These are phyloP conservation scores for Nysson spinosus DNA, from an alignment of 2,888 invertebrate genomes.

Conservation along the genomic window DNA sequence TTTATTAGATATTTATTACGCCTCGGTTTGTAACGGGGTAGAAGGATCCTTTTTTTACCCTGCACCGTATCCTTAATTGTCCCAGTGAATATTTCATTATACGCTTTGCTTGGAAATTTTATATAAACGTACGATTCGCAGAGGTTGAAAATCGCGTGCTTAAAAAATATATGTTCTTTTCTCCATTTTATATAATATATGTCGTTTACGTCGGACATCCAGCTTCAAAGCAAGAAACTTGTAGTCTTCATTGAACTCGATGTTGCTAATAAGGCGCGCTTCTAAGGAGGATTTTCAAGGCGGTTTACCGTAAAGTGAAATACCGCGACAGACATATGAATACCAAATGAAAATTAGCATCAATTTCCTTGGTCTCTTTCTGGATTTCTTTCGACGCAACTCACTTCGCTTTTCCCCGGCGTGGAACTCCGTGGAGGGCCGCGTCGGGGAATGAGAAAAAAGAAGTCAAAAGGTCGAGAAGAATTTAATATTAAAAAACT, in stretches of 20 bases:
- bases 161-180: no score
- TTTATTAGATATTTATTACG: conserved; percentile 77
- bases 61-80: conserved; percentile 10
- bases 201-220: no score
- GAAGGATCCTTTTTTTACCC: conserved; percentile 57
- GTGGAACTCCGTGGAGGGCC: conserved; percentile 39
- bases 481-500: conserved; percentile 77
- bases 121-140: no score
- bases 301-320: background rate
- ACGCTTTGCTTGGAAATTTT: no score
- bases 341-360: conserved; percentile 53
- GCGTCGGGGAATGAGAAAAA: conserved; percentile 31
- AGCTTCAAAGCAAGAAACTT: no score
- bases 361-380: conserved; percentile 10
- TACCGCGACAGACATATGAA: conserved; percentile 23
- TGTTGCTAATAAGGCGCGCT: background rate
- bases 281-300: conserved; percentile 14
- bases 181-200: no score
- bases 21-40: conserved; percentile 63
- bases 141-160: no score
- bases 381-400: conserved; percentile 9
- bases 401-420: conserved; percentile 2
- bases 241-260: no score
- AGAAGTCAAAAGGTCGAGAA: conserved; percentile 63
- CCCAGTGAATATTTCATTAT: no score